These are phyloP conservation scores for Spondyliosoma cantharus DNA, from an alignment of 2,797 vertebrate genomes.

Conservation along the genomic window DNA sequence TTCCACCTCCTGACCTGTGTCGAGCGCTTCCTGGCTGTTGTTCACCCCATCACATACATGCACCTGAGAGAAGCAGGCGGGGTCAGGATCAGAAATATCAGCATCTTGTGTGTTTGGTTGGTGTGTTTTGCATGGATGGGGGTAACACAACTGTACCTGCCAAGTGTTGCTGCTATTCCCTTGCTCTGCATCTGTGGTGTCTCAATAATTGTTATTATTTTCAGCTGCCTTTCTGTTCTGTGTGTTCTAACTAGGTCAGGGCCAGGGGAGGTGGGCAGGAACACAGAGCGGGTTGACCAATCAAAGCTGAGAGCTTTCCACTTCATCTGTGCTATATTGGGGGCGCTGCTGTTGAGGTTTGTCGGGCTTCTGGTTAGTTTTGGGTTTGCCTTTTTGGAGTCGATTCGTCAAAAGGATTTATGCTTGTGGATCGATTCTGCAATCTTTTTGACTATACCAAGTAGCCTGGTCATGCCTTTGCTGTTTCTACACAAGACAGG, in stretches of 20 bases:
- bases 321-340: constrained; percentile 11
- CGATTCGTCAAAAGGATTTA: fast-evolving
- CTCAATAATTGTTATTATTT: fast-evolving
- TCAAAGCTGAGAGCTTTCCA: constrained; percentile 43
- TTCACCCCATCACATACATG: constrained; percentile 44
- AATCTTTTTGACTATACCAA: background rate
- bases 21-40: constrained; percentile 50
- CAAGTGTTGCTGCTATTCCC: fast-evolving
- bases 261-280: background rate
- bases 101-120: constrained; percentile 22
- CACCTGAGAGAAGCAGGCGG: fast-evolving
- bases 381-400: fast-evolving
- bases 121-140: background rate
- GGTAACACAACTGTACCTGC: fast-evolving
- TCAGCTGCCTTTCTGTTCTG: constrained; percentile 35
- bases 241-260: background rate
- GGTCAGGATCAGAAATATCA: constrained; percentile 6
- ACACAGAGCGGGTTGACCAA: constrained; percentile 3
- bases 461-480: constrained; percentile 48
- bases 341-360: constrained; percentile 6
- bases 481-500: constrained; percentile 44
- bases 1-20: constrained; percentile 51
- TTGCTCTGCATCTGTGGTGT: fast-evolving
- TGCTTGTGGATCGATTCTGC: background rate
- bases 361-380: background rate